Evolutionary conservation across 2,888 invertebrate species (phyloP).

Genomic region (Apodemia mormo): DNA sequence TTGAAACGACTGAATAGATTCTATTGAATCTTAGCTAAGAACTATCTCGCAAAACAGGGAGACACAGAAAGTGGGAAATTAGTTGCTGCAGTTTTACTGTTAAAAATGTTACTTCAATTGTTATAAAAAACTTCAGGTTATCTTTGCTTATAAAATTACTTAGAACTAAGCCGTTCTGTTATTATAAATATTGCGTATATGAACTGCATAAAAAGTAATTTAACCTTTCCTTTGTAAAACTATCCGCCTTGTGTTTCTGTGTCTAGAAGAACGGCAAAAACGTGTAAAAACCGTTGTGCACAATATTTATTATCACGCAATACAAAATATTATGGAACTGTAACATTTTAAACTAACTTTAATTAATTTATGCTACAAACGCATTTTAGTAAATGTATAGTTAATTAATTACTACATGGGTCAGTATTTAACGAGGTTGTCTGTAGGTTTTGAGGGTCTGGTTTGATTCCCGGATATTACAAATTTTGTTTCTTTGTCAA

Average conservation of each 20-base stretch:
- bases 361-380: background rate
- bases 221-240: slow-evolving; percentile 31
- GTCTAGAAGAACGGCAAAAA: slow-evolving; percentile 3
- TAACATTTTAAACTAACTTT: slow-evolving; percentile 10
- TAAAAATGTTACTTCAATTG: too few relatives aligned
- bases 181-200: background rate
- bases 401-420: background rate
- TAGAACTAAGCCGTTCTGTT: too few relatives aligned
- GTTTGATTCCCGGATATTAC: too few relatives aligned
- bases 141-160: too few relatives aligned
- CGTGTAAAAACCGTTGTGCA: slow-evolving; percentile 1
- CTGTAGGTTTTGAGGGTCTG: too few relatives aligned
- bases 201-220: background rate
- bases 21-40: too few relatives aligned
- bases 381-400: background rate
- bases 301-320: slow-evolving; percentile 23
- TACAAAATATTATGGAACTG: slow-evolving; percentile 26
- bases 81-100: too few relatives aligned
- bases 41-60: too few relatives aligned
- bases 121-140: background rate
- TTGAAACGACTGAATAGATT: too few relatives aligned
- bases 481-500: too few relatives aligned
- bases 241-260: background rate
- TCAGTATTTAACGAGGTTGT: too few relatives aligned
- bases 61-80: too few relatives aligned